Evolutionary conservation across 1,140 invertebrate species (phyloP).

Genomic region (Drosophila mauritiana): DNA sequence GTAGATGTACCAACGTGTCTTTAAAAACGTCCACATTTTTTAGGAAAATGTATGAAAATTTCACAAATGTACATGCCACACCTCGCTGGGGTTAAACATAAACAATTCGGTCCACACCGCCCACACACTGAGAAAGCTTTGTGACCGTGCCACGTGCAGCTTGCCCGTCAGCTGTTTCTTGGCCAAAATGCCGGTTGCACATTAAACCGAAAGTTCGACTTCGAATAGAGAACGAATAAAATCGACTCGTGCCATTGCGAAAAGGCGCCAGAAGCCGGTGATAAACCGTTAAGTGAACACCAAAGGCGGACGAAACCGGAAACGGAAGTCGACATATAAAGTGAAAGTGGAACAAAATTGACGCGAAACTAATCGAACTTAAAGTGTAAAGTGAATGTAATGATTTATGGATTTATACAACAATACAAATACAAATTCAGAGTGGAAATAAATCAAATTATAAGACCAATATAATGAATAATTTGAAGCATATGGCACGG

Average conservation of each 20-base stretch:
- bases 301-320: slow-evolving; percentile 26
- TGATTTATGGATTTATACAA: slow-evolving; percentile 25
- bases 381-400: slow-evolving; percentile 27
- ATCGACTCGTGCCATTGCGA: slow-evolving; percentile 6
- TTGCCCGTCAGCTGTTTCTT: slow-evolving; percentile 48
- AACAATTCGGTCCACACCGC: slow-evolving; percentile 36
- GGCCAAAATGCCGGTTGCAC: slow-evolving; percentile 61
- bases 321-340: not conserved
- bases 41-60: not conserved
- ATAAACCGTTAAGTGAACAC: slow-evolving; percentile 56
- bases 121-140: slow-evolving; percentile 35
- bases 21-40: no score
- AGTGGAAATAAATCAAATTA: slow-evolving; percentile 6
- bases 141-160: slow-evolving; percentile 35
- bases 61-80: not conserved
- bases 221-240: slow-evolving; percentile 42
- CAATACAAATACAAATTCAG: slow-evolving; percentile 16
- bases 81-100: slow-evolving; percentile 35
- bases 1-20: no score
- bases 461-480: slow-evolving; percentile 18
- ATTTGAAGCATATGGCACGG: slow-evolving; percentile 14
- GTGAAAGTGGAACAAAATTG: slow-evolving; percentile 14
- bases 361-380: slow-evolving; percentile 10
- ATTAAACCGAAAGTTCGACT: slow-evolving; percentile 46
- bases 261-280: slow-evolving; percentile 61